phyloP scores from a whole-genome alignment of 2,113 vertebrate genomes.

The Rostratula benghalensis region DNA sequence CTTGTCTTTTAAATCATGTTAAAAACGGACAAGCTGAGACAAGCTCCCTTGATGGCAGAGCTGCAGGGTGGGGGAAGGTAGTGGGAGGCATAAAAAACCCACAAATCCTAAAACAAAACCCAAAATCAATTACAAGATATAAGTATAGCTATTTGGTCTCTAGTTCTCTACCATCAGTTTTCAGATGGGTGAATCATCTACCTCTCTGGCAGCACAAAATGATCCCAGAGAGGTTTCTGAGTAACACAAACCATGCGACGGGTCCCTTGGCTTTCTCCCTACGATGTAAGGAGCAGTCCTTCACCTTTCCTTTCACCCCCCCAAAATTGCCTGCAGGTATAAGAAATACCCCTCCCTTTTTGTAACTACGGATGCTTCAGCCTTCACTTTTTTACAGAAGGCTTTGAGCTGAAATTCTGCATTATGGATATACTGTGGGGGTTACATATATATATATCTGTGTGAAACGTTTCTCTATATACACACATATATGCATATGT shows the following conservation, averaged over 20 bases:
- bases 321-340: not conserved
- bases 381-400: not conserved
- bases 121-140: constrained; percentile 27
- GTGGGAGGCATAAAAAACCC: not conserved
- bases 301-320: constrained; percentile 6
- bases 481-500: not conserved
- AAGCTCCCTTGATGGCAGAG: not conserved
- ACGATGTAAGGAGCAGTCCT: not conserved
- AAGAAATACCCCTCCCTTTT: not conserved
- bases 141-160: constrained; percentile 40
- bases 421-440: not conserved
- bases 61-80: not conserved
- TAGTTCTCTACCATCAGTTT: constrained; percentile 16
- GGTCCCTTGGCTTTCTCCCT: constrained; percentile 4
- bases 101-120: constrained; percentile 28
- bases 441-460: not conserved
- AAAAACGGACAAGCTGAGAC: constrained; percentile 4
- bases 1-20: constrained; percentile 1
- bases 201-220: constrained; percentile 10
- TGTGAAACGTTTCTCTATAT: not conserved
- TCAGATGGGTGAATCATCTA: constrained; percentile 19
- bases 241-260: not conserved
- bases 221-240: constrained; percentile 18
- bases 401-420: not conserved
- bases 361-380: not conserved